These are phyloP conservation scores for Sebastolobus altivelis DNA, from an alignment of 2,797 vertebrate species.

Conservation along the genomic window DNA sequence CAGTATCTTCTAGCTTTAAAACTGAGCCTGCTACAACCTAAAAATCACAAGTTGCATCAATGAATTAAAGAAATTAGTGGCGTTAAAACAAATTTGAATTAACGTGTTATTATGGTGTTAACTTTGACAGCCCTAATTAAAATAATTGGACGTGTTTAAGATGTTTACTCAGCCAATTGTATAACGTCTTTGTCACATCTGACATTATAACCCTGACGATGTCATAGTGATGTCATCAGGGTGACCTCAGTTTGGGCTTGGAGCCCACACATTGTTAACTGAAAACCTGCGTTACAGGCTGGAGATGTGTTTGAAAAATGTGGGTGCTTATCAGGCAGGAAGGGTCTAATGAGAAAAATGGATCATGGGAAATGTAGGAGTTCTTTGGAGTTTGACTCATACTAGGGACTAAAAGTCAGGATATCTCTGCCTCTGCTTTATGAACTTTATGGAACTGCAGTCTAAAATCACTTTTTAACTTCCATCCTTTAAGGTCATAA, in stretches of 20 bases:
- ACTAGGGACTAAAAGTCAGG: background rate
- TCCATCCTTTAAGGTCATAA: background rate
- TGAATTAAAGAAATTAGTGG: too few species aligned
- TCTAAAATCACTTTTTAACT: background rate
- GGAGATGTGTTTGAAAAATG: background rate
- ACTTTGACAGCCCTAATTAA: too few species aligned
- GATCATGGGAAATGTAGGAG: background rate
- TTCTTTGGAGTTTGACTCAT: background rate
- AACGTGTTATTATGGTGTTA: too few species aligned
- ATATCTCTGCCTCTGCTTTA: background rate
- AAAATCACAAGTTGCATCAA: too few species aligned
- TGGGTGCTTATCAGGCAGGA: background rate
- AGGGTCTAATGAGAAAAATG: background rate
- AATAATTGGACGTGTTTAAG: too few species aligned
- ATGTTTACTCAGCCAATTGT: accelerated
- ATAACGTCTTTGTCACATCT: accelerated
- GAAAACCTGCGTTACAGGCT: background rate
- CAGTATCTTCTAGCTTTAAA: too few species aligned
- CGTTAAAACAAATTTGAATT: too few species aligned
- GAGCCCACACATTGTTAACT: background rate
- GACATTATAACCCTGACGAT: background rate
- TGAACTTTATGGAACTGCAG: background rate
- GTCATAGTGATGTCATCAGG: background rate
- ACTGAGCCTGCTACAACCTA: too few species aligned
- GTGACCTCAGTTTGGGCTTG: background rate